Conservation (phyloP, 2,113 vertebrate species). For the Brachypodius melanocephalos region DNA sequence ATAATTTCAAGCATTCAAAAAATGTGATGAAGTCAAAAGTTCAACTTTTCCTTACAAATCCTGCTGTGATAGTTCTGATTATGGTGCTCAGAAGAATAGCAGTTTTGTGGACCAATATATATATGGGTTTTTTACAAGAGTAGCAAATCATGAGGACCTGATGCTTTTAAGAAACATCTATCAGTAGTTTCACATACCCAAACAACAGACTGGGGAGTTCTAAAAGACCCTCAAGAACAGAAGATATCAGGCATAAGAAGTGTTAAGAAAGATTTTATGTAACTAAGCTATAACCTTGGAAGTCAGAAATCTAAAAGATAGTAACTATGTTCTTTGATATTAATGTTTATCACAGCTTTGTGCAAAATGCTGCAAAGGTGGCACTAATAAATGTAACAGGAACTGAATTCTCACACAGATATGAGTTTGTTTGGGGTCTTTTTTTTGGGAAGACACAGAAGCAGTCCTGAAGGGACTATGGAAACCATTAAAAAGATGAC, state of each 20-base stretch:
- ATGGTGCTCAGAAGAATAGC: background rate
- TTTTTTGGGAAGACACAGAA: background rate
- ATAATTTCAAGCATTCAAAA: background rate
- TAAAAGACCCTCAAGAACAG: background rate
- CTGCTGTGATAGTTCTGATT: background rate
- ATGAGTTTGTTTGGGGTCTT: background rate
- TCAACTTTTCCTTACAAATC: background rate
- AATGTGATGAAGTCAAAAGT: background rate
- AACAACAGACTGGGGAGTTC: background rate
- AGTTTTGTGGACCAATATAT: background rate
- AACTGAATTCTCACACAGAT: background rate
- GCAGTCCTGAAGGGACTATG: background rate
- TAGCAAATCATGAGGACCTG: background rate
- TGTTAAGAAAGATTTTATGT: background rate
- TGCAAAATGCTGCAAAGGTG: background rate
- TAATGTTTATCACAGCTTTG: background rate
- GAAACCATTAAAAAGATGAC: background rate
- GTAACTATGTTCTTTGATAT: background rate
- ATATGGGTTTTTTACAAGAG: background rate
- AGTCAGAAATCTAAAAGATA: background rate
- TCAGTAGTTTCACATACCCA: background rate
- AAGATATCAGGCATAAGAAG: background rate
- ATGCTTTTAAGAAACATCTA: background rate
- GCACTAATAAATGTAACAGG: background rate
- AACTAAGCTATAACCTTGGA: background rate